Conservation (phyloP, 2,113 vertebrate species). For the Camelus dromedarius region DNA sequence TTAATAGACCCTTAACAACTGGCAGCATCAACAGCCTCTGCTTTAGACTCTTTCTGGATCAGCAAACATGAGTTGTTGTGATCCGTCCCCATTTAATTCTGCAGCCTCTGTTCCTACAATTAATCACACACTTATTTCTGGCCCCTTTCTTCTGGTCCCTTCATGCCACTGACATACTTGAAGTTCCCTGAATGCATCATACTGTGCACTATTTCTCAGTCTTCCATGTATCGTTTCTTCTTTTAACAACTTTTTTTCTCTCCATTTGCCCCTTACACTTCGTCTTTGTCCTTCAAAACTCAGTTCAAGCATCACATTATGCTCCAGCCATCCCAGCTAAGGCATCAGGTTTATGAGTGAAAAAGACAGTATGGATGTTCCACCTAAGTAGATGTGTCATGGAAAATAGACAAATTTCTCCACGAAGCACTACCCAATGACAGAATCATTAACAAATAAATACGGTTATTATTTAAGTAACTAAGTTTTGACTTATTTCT, state of each 20-base stretch:
- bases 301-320: background rate
- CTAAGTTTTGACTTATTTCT: background rate
- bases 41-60: background rate
- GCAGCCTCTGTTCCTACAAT: background rate
- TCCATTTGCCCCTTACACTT: background rate
- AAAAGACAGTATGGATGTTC: background rate
- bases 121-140: background rate
- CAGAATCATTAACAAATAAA: constrained; percentile 1
- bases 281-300: constrained; percentile 25
- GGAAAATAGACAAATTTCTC: background rate
- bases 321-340: background rate
- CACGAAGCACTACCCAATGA: background rate
- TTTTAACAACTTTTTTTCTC: background rate
- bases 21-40: background rate
- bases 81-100: background rate
- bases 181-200: background rate
- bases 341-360: background rate
- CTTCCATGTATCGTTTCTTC: background rate
- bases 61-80: constrained; percentile 2
- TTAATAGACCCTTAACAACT: background rate
- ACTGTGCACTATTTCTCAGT: background rate
- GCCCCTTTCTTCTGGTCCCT: background rate
- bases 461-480: background rate
- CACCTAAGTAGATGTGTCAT: background rate
- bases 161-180: background rate